Evolutionary conservation across 2,888 invertebrate genomes (phyloP).

Genomic region (Nebria salina): DNA sequence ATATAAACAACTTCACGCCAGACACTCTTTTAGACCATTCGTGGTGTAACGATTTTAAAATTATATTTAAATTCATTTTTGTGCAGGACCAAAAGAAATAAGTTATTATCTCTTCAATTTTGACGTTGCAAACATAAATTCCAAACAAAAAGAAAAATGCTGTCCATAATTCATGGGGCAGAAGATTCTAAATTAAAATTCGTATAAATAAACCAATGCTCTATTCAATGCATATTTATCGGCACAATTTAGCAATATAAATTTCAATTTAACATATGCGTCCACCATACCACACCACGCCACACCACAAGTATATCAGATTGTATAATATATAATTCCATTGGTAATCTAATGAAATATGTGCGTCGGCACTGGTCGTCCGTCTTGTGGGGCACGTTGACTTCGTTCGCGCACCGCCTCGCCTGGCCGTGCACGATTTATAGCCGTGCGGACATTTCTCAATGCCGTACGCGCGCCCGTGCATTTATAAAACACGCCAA

Average conservation of each 20-base stretch:
- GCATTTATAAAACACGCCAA: conserved; percentile 57
- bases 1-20: not conserved
- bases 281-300: not conserved
- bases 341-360: conserved; percentile 24
- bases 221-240: not conserved
- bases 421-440: conserved; percentile 54
- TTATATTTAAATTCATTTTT: not conserved
- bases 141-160: too few species aligned
- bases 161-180: too few species aligned
- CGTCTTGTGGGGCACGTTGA: not conserved
- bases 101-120: not conserved
- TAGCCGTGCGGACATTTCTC: conserved; percentile 56
- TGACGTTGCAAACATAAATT: too few species aligned
- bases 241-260: not conserved
- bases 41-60: not conserved
- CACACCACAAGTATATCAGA: not conserved
- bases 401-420: not conserved
- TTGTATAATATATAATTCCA: not conserved
- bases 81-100: not conserved
- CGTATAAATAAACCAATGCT: too few species aligned
- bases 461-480: conserved; percentile 51
- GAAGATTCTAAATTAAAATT: too few species aligned
- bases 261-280: not conserved
- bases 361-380: conserved; percentile 5
- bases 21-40: not conserved